phyloP scores from a whole-genome alignment of 2,888 invertebrate species.

The Lycophotia porphyrea region DNA sequence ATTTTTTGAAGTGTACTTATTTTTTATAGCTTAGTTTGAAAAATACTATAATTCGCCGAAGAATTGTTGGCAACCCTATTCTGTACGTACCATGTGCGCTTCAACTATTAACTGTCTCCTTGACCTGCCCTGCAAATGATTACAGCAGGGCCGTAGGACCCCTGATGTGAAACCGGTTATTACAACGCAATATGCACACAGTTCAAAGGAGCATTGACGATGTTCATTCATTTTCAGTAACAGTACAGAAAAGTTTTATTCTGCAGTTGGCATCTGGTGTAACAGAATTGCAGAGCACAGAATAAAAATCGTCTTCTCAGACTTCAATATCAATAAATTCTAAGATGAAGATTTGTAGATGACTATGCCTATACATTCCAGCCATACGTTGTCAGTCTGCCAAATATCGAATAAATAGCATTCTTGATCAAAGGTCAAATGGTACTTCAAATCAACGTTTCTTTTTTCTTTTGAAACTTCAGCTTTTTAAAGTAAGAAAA shows the following conservation, averaged over 20 bases:
- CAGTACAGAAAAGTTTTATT: constrained; percentile 11
- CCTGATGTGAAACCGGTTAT: background rate
- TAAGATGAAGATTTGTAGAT: background rate
- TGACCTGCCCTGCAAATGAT: constrained; percentile 10
- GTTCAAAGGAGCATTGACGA: constrained; percentile 1
- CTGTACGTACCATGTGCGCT: background rate
- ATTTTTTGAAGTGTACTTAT: too few relatives aligned
- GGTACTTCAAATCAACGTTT: too few relatives aligned
- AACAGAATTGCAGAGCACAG: background rate
- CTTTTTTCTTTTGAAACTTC: background rate
- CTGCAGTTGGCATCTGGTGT: constrained; percentile 18
- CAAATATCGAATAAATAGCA: constrained; percentile 34
- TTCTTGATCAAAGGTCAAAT: constrained; percentile 38
- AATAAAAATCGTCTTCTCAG: constrained; percentile 17
- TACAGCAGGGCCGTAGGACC: background rate
- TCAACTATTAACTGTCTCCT: background rate
- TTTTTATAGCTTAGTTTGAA: too few relatives aligned
- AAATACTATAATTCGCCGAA: too few relatives aligned
- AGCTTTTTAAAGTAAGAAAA: background rate
- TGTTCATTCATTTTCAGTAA: constrained; percentile 3
- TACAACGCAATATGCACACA: constrained; percentile 3
- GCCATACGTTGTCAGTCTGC: constrained; percentile 37
- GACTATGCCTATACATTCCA: constrained; percentile 13
- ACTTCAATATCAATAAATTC: constrained; percentile 28
- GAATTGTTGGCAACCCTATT: too few relatives aligned